Conservation (phyloP, 2,888 invertebrate genomes). For the Stegana nigrithorax region DNA sequence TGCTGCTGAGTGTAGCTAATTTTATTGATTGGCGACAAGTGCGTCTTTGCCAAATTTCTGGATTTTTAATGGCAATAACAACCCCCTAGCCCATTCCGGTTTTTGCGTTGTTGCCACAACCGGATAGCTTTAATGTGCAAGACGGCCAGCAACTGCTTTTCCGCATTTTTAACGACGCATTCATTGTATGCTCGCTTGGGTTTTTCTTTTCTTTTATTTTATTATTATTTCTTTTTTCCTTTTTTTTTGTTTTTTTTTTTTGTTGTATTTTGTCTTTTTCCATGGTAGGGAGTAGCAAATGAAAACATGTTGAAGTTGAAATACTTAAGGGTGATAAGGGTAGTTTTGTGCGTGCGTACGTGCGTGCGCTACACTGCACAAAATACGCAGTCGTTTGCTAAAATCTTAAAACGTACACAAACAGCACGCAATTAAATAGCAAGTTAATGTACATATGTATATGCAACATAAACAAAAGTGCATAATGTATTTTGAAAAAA, state of each 20-base stretch:
- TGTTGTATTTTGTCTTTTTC: conserved; percentile 47
- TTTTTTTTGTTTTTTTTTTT: conserved; percentile 37
- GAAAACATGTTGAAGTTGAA: conserved; percentile 22
- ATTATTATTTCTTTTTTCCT: too few relatives aligned
- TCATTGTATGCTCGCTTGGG: too few relatives aligned
- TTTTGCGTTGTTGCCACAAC: conserved; percentile 47
- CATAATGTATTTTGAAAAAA: too few relatives aligned
- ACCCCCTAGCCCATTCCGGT: conserved; percentile 52
- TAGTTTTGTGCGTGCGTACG: conserved; percentile 33
- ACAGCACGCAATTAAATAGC: too few relatives aligned
- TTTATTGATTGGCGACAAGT: conserved; percentile 13
- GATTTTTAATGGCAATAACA: not conserved
- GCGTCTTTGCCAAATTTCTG: not conserved
- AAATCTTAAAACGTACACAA: too few relatives aligned
- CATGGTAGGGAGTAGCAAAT: too few relatives aligned
- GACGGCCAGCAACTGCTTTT: conserved; percentile 51
- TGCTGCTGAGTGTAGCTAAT: not conserved
- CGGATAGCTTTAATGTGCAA: conserved; percentile 15
- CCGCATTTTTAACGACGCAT: conserved; percentile 26
- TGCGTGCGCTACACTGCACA: not conserved
- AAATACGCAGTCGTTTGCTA: not conserved
- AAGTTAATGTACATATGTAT: too few relatives aligned
- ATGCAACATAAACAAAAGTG: too few relatives aligned
- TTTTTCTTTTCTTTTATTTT: too few relatives aligned
- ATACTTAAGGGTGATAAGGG: conserved; percentile 57